A percentile compares a stretch with the other conserved stretches of the same genome.
Conservation (phyloP, 2,888 invertebrate genomes). For the Hyalella azteca region DNA sequence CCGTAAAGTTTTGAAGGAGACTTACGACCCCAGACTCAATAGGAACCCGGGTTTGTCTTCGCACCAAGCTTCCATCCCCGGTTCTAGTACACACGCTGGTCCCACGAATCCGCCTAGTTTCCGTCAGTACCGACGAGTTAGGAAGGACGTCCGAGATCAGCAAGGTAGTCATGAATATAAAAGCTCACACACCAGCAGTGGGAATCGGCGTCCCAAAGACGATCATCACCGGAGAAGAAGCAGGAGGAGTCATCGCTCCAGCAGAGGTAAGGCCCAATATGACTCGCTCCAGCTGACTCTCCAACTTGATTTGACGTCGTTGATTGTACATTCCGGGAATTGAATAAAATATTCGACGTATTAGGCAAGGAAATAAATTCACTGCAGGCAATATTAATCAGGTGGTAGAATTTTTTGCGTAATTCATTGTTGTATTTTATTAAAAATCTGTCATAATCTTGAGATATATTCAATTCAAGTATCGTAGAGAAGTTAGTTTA, state of each 20-base stretch:
- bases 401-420: no score
- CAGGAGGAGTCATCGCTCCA: conserved; percentile 26
- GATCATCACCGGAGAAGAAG: not conserved
- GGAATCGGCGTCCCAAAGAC: not conserved
- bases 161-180: not conserved
- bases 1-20: not conserved
- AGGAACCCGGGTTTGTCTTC: not conserved
- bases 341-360: no score
- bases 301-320: no score
- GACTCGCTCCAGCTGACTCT: no score
- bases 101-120: conserved; percentile 16
- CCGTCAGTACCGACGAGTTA: conserved; percentile 10
- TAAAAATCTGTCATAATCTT: no score
- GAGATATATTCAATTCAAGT: no score
- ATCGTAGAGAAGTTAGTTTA: no score
- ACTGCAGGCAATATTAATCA: no score
- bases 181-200: conserved; percentile 5
- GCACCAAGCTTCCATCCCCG: not conserved
- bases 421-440: no score
- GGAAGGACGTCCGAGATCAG: not conserved
- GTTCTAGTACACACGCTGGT: not conserved
- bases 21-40: conserved; percentile 1
- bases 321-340: no score
- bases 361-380: no score
- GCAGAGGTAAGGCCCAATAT: conserved; percentile 15